Conservation (phyloP, 2,113 vertebrate genomes). For the Petroica traversi region DNA sequence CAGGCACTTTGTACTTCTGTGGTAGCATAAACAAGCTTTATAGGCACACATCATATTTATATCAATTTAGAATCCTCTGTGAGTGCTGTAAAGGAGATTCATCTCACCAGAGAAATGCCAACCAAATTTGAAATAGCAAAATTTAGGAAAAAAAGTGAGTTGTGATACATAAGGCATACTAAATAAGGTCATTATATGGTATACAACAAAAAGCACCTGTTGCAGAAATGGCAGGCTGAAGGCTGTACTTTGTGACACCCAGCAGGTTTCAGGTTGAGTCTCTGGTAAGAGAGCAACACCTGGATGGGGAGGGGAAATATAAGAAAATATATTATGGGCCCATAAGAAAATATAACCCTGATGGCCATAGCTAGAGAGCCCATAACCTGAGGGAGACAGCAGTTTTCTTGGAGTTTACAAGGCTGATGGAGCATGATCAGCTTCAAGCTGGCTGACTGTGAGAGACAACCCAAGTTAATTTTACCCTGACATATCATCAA, state of each 20-base stretch:
- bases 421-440: not conserved
- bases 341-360: not conserved
- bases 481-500: not conserved
- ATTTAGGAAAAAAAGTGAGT: not conserved
- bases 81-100: not conserved
- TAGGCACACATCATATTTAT: not conserved
- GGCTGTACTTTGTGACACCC: not conserved
- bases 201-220: not conserved
- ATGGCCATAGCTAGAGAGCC: not conserved
- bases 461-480: not conserved
- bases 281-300: not conserved
- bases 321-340: too few species aligned
- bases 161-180: not conserved
- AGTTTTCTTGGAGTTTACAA: not conserved
- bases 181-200: not conserved
- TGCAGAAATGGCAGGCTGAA: not conserved
- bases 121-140: accelerated
- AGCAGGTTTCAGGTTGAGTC: not conserved
- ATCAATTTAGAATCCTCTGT: not conserved
- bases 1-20: not conserved
- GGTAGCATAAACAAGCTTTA: not conserved
- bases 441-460: not conserved
- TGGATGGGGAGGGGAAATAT: too few species aligned
- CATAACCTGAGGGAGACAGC: not conserved
- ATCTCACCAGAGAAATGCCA: not conserved